These are phyloP conservation scores for Caenorhabditis macrosperma DNA, from an alignment of 2,888 invertebrate species.

Conservation along the genomic window DNA sequence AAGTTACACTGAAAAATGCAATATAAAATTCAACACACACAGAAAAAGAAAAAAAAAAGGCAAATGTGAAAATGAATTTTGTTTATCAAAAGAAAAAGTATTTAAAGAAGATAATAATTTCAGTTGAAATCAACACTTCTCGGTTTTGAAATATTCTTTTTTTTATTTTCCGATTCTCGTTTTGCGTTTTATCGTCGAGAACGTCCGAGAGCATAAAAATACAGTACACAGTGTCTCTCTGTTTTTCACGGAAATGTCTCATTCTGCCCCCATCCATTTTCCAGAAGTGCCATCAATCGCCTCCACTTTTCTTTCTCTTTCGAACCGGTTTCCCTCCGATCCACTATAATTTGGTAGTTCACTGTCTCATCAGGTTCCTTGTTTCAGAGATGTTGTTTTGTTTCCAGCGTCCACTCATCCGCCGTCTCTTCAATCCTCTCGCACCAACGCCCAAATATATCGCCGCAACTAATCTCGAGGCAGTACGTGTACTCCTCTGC, in stretches of 20 bases:
- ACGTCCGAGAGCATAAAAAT: no score
- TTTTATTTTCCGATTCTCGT: no score
- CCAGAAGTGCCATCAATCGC: conserved; percentile 35
- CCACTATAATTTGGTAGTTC: not conserved
- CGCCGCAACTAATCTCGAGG: conserved; percentile 34
- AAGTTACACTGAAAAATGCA: no score
- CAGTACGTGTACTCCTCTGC: conserved; percentile 29
- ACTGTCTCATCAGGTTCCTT: not conserved
- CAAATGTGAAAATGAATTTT: no score
- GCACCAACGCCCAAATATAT: conserved; percentile 38
- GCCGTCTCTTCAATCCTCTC: not conserved
- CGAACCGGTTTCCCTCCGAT: conserved; percentile 25
- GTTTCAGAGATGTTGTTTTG: not conserved
- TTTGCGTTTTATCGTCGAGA: no score
- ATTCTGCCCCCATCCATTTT: conserved; percentile 8
- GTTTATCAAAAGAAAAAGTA: no score
- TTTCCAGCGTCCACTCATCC: not conserved
- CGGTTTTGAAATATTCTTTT: no score
- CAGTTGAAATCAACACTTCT: no score
- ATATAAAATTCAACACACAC: no score
- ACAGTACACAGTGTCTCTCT: no score
- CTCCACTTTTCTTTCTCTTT: not conserved
- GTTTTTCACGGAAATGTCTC: not conserved
- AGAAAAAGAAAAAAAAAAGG: no score
- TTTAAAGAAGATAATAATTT: no score